phyloP scores from a whole-genome alignment of 2,113 vertebrate species.

The Ictidomys tridecemlineatus region DNA sequence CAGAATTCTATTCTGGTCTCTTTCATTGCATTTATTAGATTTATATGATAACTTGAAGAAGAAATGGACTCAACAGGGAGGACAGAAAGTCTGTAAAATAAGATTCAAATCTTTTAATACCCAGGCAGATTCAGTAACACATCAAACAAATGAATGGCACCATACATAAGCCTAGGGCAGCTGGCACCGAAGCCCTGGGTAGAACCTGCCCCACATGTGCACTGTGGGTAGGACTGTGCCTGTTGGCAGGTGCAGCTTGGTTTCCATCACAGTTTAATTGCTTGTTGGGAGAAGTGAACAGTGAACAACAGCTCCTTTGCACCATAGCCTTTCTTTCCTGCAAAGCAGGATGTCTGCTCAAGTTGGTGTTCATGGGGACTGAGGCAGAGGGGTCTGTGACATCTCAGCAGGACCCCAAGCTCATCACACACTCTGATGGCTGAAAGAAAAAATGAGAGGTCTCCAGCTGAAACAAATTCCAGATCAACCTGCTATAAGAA shows the following conservation, averaged over 20 bases:
- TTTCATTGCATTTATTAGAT: constrained; percentile 3
- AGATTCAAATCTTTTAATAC: not conserved
- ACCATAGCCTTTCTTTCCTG: not conserved
- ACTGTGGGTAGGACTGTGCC: not conserved
- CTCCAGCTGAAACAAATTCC: not conserved
- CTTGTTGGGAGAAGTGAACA: not conserved
- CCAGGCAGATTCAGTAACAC: not conserved
- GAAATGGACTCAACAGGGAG: not conserved
- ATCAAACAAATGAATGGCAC: rapidly evolving
- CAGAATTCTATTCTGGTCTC: not conserved
- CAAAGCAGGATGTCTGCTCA: not conserved
- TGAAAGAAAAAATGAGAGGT: not conserved
- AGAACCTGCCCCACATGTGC: not conserved
- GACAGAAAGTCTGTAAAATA: not conserved
- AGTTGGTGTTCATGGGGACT: rapidly evolving
- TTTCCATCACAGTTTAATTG: not conserved
- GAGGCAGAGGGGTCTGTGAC: not conserved
- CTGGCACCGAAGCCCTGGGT: not conserved
- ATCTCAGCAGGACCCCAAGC: rapidly evolving
- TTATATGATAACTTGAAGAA: not conserved
- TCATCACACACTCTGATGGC: not conserved
- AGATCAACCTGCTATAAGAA: not conserved
- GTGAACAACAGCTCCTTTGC: not conserved
- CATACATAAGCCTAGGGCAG: not conserved
- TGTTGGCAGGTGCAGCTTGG: rapidly evolving